Conservation (phyloP, 1,140 invertebrate species). For the Lithobius niger region DNA sequence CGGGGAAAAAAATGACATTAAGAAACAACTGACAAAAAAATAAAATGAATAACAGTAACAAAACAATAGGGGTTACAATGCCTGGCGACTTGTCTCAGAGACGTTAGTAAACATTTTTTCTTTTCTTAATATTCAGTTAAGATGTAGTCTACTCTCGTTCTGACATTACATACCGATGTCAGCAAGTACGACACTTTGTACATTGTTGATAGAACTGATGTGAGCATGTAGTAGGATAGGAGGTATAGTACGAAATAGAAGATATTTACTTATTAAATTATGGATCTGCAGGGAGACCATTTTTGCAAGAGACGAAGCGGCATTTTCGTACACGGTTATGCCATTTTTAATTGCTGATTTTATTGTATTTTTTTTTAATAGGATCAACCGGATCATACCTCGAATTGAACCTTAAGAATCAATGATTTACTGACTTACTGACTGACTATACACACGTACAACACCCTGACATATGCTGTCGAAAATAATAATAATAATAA, state of each 20-base stretch:
- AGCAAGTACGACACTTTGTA: slow-evolving; percentile 11
- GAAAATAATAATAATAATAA: too few relatives aligned
- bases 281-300: background rate
- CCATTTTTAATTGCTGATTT: background rate
- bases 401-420: background rate
- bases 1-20: background rate
- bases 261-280: background rate
- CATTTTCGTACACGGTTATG: background rate
- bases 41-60: background rate
- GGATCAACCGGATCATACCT: background rate
- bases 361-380: background rate
- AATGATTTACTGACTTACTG: too few relatives aligned
- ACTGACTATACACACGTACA: background rate
- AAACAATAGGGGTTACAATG: background rate
- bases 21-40: background rate
- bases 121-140: slow-evolving; percentile 4
- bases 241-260: slow-evolving; percentile 4
- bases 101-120: too few relatives aligned
- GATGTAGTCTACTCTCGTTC: slow-evolving; percentile 2
- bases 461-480: too few relatives aligned
- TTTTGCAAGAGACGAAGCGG: too few relatives aligned
- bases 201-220: slow-evolving; percentile 7
- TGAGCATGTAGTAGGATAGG: slow-evolving; percentile 10
- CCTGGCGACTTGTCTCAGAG: slow-evolving; percentile 3
- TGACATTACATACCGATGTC: slow-evolving; percentile 3